These are phyloP conservation scores for Neuroterus valhalla DNA, from an alignment of 1,140 invertebrate species.

Conservation along the genomic window DNA sequence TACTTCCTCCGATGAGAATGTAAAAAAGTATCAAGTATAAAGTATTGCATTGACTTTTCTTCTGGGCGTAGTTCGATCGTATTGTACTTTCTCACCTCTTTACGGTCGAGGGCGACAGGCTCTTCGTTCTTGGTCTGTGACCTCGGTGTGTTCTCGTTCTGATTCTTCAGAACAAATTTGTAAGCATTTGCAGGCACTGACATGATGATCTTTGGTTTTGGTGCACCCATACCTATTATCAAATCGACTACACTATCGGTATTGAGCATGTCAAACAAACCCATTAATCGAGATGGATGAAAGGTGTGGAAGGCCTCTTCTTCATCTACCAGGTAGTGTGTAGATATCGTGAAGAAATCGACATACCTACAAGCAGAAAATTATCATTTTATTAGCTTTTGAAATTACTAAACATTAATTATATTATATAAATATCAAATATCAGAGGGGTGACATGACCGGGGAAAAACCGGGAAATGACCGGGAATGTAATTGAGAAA, in stretches of 20 bases:
- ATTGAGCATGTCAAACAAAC: slow-evolving; percentile 86
- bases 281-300: slow-evolving; percentile 85
- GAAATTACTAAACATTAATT: slow-evolving; percentile 1
- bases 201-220: slow-evolving; percentile 81
- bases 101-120: slow-evolving; percentile 77
- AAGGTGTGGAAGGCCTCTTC: slow-evolving; percentile 79
- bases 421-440: too few relatives aligned
- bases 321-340: slow-evolving; percentile 80
- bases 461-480: too few relatives aligned
- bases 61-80: neutral
- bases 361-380: slow-evolving; percentile 69
- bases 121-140: slow-evolving; percentile 77
- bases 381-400: slow-evolving; percentile 22
- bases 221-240: slow-evolving; percentile 81
- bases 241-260: slow-evolving; percentile 87
- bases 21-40: too few relatives aligned
- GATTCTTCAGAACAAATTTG: slow-evolving; percentile 80
- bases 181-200: slow-evolving; percentile 82
- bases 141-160: slow-evolving; percentile 81
- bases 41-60: neutral
- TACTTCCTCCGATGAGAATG: too few relatives aligned
- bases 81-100: slow-evolving; percentile 72
- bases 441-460: too few relatives aligned
- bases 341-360: slow-evolving; percentile 82
- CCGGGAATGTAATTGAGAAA: too few relatives aligned